A percentile compares a stretch with the other conserved stretches of the same genome.
phyloP scores from a whole-genome alignment of 1,140 invertebrate genomes.

The Ctenoplectra terminalis region DNA sequence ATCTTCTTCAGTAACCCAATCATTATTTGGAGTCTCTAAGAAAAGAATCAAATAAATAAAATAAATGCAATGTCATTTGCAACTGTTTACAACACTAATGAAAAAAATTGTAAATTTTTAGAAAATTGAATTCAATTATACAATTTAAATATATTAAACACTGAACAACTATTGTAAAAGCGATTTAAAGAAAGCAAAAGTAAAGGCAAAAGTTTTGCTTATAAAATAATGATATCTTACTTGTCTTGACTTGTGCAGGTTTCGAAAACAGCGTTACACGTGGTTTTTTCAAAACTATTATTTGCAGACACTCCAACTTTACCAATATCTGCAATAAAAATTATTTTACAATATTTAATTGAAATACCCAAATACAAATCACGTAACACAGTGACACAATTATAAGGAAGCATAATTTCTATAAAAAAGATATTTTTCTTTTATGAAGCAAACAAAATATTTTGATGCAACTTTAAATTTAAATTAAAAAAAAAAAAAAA shows the following conservation, averaged over 20 bases:
- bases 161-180: too few species aligned
- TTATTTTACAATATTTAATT: conserved; percentile 9
- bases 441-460: too few species aligned
- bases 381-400: too few species aligned
- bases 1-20: conserved; percentile 79
- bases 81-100: conserved; percentile 6
- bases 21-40: conserved; percentile 70
- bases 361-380: conserved; percentile 21
- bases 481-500: too few species aligned
- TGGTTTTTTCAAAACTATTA: conserved; percentile 70
- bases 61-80: conserved; percentile 51
- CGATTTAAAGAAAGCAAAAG: too few species aligned
- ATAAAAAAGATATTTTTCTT: neutral
- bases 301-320: conserved; percentile 78
- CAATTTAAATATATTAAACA: too few species aligned
- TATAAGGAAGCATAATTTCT: too few species aligned
- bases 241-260: conserved; percentile 67
- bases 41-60: conserved; percentile 45
- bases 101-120: neutral
- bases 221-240: too few species aligned
- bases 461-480: too few species aligned
- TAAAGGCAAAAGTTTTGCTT: too few species aligned
- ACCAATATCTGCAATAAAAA: conserved; percentile 77
- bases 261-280: conserved; percentile 78
- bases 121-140: neutral